phyloP scores from a whole-genome alignment of 2,888 invertebrate species.

The Schizotus pectinicornis region DNA sequence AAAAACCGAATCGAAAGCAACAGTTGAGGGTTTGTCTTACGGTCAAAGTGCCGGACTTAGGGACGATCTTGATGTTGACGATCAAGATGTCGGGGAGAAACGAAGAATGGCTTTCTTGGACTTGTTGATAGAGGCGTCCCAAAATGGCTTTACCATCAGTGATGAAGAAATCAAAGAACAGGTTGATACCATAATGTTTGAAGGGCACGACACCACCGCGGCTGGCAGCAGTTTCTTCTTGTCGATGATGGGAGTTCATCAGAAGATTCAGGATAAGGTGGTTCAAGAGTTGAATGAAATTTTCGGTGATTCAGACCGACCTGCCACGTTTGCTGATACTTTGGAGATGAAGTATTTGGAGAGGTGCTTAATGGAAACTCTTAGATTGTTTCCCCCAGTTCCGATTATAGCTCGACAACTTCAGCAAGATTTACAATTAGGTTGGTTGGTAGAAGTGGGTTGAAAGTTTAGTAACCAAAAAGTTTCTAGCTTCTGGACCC shows the following conservation, averaged over 20 bases:
- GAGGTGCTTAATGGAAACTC: constrained; percentile 77
- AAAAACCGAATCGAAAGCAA: constrained; percentile 55
- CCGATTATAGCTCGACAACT: constrained; percentile 77
- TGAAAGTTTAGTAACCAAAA: constrained; percentile 1
- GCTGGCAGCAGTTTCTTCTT: constrained; percentile 88
- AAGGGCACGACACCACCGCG: constrained; percentile 86
- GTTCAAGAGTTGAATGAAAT: constrained; percentile 77
- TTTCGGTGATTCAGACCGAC: constrained; percentile 79
- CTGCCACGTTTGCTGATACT: constrained; percentile 78
- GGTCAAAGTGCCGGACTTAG: constrained; percentile 65
- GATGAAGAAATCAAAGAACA: constrained; percentile 86
- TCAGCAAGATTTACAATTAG: constrained; percentile 71
- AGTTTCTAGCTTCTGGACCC: constrained; percentile 8
- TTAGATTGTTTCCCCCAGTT: constrained; percentile 81
- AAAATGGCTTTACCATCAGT: constrained; percentile 74
- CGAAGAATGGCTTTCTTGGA: constrained; percentile 88
- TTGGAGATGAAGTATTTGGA: constrained; percentile 83
- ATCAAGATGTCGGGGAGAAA: constrained; percentile 81
- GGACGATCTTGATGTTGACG: constrained; percentile 83
- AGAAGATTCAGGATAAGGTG: constrained; percentile 77
- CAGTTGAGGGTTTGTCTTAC: constrained; percentile 69
- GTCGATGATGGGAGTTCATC: constrained; percentile 81
- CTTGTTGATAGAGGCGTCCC: constrained; percentile 83
- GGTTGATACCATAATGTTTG: constrained; percentile 88
- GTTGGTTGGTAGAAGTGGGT: constrained; percentile 57